A percentile compares a stretch with the other conserved stretches of the same genome.
Evolutionary conservation across 2,113 vertebrate species (phyloP).

Genomic region (Raja brachyura): DNA sequence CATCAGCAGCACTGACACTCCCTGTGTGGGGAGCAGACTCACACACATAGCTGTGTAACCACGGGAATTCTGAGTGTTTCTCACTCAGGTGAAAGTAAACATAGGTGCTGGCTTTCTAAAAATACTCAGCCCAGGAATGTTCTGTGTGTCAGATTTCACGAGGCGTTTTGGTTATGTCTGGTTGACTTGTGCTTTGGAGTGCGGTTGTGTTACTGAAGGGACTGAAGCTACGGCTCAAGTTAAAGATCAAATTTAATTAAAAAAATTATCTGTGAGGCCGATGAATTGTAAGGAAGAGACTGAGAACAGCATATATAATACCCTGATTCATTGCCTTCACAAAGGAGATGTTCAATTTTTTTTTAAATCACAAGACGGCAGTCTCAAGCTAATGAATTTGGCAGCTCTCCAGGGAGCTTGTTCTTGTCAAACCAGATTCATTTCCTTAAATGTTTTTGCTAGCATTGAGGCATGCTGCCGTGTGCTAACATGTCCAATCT

Average conservation of each 20-base stretch:
- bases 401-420: neutral
- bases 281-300: slow-evolving; percentile 3
- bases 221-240: slow-evolving; percentile 4
- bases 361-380: neutral
- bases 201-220: neutral
- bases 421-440: slow-evolving; percentile 33
- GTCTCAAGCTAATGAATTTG: slow-evolving; percentile 10
- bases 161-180: neutral
- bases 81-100: slow-evolving; percentile 14
- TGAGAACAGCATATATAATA: neutral
- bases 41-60: slow-evolving; percentile 6
- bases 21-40: neutral
- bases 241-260: slow-evolving; percentile 30
- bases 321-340: neutral
- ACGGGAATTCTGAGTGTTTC: slow-evolving; percentile 35
- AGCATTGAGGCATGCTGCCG: neutral
- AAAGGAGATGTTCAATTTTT: slow-evolving; percentile 17
- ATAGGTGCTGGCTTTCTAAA: slow-evolving; percentile 9
- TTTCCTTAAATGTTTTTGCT: neutral
- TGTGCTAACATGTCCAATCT: slow-evolving; percentile 23
- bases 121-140: slow-evolving; percentile 13
- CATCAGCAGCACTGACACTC: neutral
- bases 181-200: neutral
- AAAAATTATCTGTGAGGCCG: neutral
- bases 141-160: slow-evolving; percentile 4